Conservation (phyloP, 2,797 vertebrate genomes). For the Rhodeus uyekii region DNA sequence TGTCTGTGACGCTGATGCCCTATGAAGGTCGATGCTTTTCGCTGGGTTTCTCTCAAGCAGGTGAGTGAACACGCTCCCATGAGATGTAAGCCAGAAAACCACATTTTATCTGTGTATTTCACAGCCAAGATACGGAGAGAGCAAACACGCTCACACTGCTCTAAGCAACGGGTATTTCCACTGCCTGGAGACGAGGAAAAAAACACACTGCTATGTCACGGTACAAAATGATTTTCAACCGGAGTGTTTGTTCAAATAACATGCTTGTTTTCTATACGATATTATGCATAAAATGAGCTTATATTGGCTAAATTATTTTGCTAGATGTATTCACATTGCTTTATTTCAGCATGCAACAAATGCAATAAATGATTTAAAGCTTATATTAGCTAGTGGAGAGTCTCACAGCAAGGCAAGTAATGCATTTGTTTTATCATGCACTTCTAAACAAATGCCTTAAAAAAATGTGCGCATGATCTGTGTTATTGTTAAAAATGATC, state of each 20-base stretch:
- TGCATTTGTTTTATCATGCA: not conserved
- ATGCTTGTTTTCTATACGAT: not conserved
- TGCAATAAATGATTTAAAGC: not conserved
- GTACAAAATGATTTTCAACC: conserved; percentile 8
- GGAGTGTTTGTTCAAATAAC: conserved; percentile 1
- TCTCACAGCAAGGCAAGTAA: not conserved
- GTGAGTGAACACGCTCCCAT: conserved; percentile 44
- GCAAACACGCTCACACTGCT: conserved; percentile 21
- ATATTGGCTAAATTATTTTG: conserved; percentile 5
- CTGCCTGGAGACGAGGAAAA: not conserved
- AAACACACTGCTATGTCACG: conserved; percentile 15
- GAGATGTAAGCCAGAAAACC: conserved; percentile 24
- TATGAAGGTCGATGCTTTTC: conserved; percentile 31
- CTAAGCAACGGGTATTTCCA: conserved; percentile 2
- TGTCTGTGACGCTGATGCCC: conserved; percentile 1
- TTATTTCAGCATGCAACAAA: not conserved
- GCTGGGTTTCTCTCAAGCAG: conserved; percentile 10
- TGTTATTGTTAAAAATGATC: not conserved
- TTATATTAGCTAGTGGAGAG: not conserved
- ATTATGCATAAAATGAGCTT: conserved; percentile 32
- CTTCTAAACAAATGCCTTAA: not conserved
- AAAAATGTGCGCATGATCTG: not conserved
- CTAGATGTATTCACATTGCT: not conserved
- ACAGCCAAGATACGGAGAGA: conserved; percentile 15
- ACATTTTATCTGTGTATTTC: conserved; percentile 29